Evolutionary conservation across 2,113 vertebrate genomes (phyloP).

Genomic region (Lophotis ruficrista): DNA sequence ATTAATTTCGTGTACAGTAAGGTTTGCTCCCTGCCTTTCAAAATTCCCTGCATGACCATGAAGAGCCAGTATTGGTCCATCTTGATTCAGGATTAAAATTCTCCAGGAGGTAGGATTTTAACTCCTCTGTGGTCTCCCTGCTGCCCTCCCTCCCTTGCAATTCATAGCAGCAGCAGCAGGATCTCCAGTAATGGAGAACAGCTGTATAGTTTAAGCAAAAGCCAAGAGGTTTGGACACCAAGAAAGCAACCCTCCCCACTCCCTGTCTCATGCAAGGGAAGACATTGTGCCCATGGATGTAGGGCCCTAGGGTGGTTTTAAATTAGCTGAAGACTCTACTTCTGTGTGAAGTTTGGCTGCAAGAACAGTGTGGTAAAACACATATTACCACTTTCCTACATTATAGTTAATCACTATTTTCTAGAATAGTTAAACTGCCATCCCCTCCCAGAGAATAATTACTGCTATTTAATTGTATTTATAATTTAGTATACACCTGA

Average conservation of each 20-base stretch:
- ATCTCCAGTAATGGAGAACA: not conserved
- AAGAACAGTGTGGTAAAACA: constrained; percentile 51
- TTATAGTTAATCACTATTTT: constrained; percentile 73
- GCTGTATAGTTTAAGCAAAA: constrained; percentile 7
- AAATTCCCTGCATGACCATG: not conserved
- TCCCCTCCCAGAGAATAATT: constrained; percentile 80
- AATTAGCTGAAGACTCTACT: constrained; percentile 41
- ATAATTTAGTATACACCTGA: constrained; percentile 84
- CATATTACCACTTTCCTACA: constrained; percentile 60
- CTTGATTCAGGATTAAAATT: not conserved
- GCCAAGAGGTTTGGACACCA: not conserved
- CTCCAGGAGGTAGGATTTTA: not conserved
- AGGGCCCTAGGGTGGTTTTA: constrained; percentile 48
- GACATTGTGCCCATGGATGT: constrained; percentile 5
- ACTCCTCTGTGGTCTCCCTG: not conserved
- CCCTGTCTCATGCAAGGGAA: not conserved
- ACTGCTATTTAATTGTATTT: constrained; percentile 84
- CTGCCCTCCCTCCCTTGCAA: not conserved
- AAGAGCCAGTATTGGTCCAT: not conserved
- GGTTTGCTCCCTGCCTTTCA: not conserved
- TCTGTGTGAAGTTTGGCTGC: constrained; percentile 31
- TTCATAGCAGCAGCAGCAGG: not conserved
- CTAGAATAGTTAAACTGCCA: constrained; percentile 73
- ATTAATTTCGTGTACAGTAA: not conserved
- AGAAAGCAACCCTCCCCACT: not conserved